Percentiles rank a stretch among this genome's conserved stretches.
Conservation (phyloP, 2,113 vertebrate species). For the Chunga burmeisteri region DNA sequence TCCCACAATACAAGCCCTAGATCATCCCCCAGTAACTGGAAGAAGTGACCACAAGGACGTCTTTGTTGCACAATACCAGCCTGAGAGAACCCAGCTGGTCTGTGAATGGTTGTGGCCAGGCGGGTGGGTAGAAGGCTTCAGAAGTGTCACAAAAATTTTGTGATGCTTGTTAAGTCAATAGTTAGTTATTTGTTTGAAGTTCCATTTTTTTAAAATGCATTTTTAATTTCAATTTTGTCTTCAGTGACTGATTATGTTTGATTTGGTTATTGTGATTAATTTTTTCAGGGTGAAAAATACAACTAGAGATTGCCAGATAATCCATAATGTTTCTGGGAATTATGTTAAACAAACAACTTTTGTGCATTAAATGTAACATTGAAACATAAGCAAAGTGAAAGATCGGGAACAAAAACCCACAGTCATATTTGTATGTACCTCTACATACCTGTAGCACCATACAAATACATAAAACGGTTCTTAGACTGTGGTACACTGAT, state of each 20-base stretch:
- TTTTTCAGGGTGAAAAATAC: not conserved
- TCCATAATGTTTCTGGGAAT: not conserved
- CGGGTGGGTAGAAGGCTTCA: not conserved
- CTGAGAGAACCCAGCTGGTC: not conserved
- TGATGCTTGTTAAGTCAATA: not conserved
- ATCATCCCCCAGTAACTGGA: not conserved
- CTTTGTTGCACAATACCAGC: not conserved
- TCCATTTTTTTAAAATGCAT: not conserved
- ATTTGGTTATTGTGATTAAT: not conserved
- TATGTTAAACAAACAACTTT: not conserved
- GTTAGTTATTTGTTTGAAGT: not conserved
- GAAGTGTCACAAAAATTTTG: not conserved
- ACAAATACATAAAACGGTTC: not conserved
- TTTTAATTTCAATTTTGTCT: not conserved
- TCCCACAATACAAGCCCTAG: not conserved
- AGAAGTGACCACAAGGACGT: not conserved
- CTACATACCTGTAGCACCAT: not conserved
- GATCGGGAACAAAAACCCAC: not conserved
- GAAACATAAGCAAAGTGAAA: not conserved
- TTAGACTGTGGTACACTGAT: not conserved
- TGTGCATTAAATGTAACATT: not conserved
- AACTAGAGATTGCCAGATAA: not conserved
- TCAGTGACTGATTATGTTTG: not conserved
- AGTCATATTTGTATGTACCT: not conserved
- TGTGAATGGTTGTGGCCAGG: not conserved